Conservation (phyloP, 2,888 invertebrate genomes). For the Caenorhabditis wallacei region DNA sequence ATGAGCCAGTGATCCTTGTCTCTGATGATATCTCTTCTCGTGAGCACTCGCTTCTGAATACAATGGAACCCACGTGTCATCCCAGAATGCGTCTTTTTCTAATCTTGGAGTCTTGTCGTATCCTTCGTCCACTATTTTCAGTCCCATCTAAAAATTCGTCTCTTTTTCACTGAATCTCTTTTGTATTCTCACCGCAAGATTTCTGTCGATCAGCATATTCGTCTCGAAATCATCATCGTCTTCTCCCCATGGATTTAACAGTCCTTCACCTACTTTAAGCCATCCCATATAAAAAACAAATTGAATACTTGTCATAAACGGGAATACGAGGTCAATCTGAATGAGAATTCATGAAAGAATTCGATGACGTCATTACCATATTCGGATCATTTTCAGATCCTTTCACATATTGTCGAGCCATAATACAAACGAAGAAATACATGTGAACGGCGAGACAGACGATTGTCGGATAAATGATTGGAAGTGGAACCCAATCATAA, state of each 20-base stretch:
- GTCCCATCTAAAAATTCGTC: constrained; percentile 67
- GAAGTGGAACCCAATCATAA: constrained; percentile 82
- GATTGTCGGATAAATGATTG: constrained; percentile 81
- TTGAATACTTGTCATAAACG: constrained; percentile 79
- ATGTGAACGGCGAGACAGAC: constrained; percentile 80
- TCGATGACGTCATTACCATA: constrained; percentile 41
- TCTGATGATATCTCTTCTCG: constrained; percentile 64
- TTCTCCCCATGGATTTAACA: constrained; percentile 81
- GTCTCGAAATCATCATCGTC: constrained; percentile 80
- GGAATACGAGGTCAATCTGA: constrained; percentile 75
- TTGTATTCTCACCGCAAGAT: constrained; percentile 65
- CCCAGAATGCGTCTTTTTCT: constrained; percentile 76
- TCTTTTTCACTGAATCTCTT: neutral
- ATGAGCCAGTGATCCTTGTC: constrained; percentile 71
- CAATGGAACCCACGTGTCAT: constrained; percentile 75
- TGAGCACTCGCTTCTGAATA: constrained; percentile 72
- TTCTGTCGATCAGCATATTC: constrained; percentile 76
- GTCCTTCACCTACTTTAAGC: constrained; percentile 79
- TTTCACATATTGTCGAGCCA: constrained; percentile 75
- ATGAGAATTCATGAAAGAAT: neutral
- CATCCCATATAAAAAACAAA: constrained; percentile 79
- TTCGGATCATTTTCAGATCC: constrained; percentile 60
- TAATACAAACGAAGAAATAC: constrained; percentile 74
- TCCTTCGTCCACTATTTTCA: constrained; percentile 77
- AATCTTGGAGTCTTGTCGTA: constrained; percentile 73